Percentiles rank a stretch among this genome's conserved stretches.
Evolutionary conservation across 2,113 vertebrate genomes (phyloP).

Genomic region (Lamprotornis superbus): DNA sequence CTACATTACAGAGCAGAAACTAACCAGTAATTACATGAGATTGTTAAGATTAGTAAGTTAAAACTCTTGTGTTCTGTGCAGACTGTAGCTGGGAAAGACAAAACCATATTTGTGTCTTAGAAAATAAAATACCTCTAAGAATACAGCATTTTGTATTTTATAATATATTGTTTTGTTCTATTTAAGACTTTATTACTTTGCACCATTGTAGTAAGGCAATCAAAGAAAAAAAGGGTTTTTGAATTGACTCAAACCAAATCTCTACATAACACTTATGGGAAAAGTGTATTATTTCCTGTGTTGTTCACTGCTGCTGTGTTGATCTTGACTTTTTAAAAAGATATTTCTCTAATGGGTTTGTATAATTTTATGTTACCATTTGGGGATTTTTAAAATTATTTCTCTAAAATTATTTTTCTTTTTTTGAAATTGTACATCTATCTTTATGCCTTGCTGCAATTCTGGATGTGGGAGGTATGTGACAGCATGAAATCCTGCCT

Average conservation of each 20-base stretch:
- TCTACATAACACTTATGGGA: background rate
- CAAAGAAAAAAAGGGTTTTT: background rate
- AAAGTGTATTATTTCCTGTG: background rate
- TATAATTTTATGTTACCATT: background rate
- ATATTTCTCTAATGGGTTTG: background rate
- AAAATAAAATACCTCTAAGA: background rate
- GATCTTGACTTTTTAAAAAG: background rate
- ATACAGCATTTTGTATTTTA: background rate
- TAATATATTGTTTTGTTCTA: background rate
- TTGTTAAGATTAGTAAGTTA: slow-evolving; percentile 5
- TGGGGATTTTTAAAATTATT: background rate
- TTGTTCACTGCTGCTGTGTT: background rate
- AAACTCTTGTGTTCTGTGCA: background rate
- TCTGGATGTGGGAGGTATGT: background rate
- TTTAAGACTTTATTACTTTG: background rate
- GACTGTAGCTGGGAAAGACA: background rate
- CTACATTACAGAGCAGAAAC: slow-evolving; percentile 1
- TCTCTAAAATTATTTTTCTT: background rate
- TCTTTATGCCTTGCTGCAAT: background rate
- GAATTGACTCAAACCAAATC: background rate
- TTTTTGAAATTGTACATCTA: background rate
- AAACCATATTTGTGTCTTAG: background rate
- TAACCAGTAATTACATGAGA: slow-evolving; percentile 30
- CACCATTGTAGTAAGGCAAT: background rate
- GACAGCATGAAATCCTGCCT: background rate